Conservation (phyloP, 2,888 invertebrate species). For the Ectropis crepuscularia region DNA sequence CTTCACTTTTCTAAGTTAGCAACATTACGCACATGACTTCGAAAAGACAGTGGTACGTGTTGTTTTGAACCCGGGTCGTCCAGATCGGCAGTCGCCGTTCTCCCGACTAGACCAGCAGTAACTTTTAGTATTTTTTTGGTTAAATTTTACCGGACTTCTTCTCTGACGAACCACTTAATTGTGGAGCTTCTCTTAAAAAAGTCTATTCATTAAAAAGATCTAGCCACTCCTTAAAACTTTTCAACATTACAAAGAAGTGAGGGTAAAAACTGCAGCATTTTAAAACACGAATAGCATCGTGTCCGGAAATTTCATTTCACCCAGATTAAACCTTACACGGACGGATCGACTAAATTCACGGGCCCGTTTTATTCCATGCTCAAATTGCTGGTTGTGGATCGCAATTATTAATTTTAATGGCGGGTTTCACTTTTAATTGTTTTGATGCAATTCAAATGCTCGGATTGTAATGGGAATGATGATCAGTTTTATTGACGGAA, state of each 20-base stretch:
- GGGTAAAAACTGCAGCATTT: slow-evolving; percentile 3
- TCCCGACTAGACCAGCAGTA: no score
- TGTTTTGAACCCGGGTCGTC: no score
- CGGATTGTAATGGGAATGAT: background rate
- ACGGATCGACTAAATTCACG: slow-evolving; percentile 9
- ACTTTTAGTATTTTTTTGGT: no score
- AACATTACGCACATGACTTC: no score
- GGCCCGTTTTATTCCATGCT: slow-evolving; percentile 8
- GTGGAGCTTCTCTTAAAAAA: background rate
- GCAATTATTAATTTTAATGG: slow-evolving; percentile 19
- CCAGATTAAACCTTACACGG: slow-evolving; percentile 21
- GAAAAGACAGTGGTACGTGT: no score
- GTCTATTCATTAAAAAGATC: no score
- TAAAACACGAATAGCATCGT: slow-evolving; percentile 6
- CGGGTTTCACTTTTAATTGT: slow-evolving; percentile 5
- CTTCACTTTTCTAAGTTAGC: no score
- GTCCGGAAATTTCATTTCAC: slow-evolving; percentile 16
- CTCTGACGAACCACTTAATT: no score
- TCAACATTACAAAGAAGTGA: background rate
- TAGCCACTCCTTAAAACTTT: no score
- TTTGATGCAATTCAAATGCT: slow-evolving; percentile 1
- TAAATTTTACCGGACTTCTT: no score
- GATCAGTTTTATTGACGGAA: background rate
- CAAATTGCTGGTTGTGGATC: slow-evolving; percentile 10
- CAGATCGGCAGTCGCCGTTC: no score